Conservation (phyloP, 2,113 vertebrate species). For the Myotis brandtii region DNA sequence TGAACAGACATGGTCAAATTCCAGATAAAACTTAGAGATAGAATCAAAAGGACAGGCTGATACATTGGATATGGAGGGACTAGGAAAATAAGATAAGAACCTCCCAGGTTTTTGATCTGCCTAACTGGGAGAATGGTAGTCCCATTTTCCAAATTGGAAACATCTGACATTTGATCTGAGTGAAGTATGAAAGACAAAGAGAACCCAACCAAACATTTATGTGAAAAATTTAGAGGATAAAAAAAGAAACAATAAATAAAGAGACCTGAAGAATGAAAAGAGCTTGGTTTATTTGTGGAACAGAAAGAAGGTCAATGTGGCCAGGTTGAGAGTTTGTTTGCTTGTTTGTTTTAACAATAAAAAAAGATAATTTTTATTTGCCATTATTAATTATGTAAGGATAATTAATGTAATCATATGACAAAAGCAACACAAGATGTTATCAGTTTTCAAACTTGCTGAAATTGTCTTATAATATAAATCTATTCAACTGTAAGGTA, state of each 20-base stretch:
- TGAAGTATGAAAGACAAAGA: not conserved
- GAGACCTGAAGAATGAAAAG: not conserved
- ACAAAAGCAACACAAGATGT: not conserved
- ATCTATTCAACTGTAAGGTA: not conserved
- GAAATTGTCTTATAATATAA: not conserved
- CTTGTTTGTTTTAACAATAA: not conserved
- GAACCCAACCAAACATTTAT: not conserved
- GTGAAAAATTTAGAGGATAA: not conserved
- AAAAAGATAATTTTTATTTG: conserved; percentile 58
- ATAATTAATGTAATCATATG: not conserved
- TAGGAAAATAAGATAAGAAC: not conserved
- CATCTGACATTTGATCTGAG: not conserved
- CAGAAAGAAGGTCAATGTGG: not conserved
- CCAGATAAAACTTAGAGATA: not conserved
- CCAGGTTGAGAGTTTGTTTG: not conserved
- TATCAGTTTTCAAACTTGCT: conserved; percentile 34
- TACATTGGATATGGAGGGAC: not conserved
- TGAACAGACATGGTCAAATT: not conserved
- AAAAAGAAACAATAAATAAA: not conserved
- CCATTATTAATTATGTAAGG: conserved; percentile 37
- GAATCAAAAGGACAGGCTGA: not conserved
- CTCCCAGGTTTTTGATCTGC: not conserved
- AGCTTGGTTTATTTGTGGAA: not conserved
- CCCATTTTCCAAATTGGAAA: not conserved
- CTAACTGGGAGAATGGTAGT: not conserved